Percentiles rank a stretch among this genome's conserved stretches.
Evolutionary conservation across 2,113 vertebrate species (phyloP).

Genomic region (Irena cyanogastra): DNA sequence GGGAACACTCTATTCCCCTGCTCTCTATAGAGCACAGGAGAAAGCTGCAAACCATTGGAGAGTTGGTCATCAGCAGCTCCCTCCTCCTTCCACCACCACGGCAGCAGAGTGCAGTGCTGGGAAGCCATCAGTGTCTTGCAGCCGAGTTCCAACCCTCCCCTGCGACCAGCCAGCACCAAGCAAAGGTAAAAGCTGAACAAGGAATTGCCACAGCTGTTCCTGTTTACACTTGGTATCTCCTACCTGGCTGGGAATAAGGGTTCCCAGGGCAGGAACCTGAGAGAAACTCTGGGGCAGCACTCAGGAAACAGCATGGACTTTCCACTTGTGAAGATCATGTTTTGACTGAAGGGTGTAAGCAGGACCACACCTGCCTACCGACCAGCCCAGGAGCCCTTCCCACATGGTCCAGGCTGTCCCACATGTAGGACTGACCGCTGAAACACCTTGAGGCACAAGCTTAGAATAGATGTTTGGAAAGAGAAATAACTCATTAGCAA

Average conservation of each 20-base stretch:
- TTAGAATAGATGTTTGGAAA: neutral
- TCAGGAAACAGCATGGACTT: neutral
- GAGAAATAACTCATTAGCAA: neutral
- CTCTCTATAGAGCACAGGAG: fast-evolving
- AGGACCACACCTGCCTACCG: neutral
- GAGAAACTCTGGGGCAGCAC: neutral
- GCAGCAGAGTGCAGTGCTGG: neutral
- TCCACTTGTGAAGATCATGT: neutral
- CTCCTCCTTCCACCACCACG: neutral
- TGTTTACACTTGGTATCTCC: neutral
- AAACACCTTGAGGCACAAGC: neutral
- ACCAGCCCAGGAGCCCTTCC: neutral
- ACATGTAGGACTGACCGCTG: neutral
- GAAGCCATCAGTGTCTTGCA: neutral
- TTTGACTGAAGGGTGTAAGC: neutral
- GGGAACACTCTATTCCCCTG: neutral
- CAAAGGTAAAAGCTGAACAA: neutral
- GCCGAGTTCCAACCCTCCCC: neutral
- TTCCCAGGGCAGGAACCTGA: neutral
- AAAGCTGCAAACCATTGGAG: neutral
- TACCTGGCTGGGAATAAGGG: neutral
- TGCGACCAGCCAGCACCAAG: neutral
- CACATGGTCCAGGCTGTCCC: neutral
- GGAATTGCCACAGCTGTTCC: neutral
- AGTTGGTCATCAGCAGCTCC: neutral